Conservation (phyloP, 2,797 vertebrate genomes). For the Labeo calbasu region DNA sequence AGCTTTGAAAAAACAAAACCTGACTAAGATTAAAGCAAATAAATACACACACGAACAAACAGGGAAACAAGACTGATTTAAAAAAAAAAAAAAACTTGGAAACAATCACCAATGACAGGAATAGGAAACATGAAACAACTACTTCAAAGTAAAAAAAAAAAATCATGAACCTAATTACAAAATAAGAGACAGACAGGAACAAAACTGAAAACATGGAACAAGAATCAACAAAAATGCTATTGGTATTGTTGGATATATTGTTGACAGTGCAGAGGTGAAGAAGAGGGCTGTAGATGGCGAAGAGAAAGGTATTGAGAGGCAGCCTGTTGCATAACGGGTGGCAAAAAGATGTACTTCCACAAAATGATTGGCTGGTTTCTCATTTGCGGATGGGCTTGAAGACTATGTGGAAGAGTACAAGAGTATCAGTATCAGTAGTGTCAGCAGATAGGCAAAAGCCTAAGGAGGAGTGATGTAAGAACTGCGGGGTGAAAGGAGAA, state of each 20-base stretch:
- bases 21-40: background rate
- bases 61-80: background rate
- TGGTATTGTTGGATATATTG: background rate
- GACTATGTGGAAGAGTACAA: background rate
- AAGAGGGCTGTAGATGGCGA: background rate
- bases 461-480: slow-evolving; percentile 16
- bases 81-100: background rate
- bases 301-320: background rate
- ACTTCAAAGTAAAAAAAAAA: slow-evolving; percentile 5
- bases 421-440: slow-evolving; percentile 5
- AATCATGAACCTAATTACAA: background rate
- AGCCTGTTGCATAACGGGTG: background rate
- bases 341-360: background rate
- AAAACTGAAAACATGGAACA: background rate
- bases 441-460: slow-evolving; percentile 23
- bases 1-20: background rate
- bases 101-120: background rate
- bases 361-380: background rate
- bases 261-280: background rate
- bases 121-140: background rate
- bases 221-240: background rate
- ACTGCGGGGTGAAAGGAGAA: background rate
- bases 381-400: background rate
- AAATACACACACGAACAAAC: slow-evolving; percentile 6
- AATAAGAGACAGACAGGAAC: background rate